Base-by-base conservation (phyloP, 1,140 invertebrate genomes). In the Trypoxylus dichotomus region DNA sequence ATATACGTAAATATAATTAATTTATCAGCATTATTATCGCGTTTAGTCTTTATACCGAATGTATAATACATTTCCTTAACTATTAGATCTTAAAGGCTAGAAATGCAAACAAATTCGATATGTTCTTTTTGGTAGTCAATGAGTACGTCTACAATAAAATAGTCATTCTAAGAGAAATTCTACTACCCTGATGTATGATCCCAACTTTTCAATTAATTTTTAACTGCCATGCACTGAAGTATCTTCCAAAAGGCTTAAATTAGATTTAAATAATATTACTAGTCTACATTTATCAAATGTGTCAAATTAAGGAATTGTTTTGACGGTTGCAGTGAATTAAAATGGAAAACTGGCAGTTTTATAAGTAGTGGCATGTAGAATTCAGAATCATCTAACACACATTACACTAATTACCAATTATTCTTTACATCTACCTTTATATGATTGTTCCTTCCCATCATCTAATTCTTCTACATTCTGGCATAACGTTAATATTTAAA, bases 101-200 rank as follows among this genome's bases (percentile, higher is more conserved):
- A 68, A 68, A 68, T 11, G 13, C 21, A 19, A 58, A 68, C 3
- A 68, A 68, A 10, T 68, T 68, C 60, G 60, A 68, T 68, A 68
- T 68, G 60, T 68, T 68, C 15, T 29, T 68, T 68, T 68, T 27
- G 25, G 24, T 68, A 24, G 60, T 24, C 60, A 68, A 13, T 8
- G 27, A 68, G 24, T 68, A 68, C n/a, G 19, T 2, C 15, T 54
- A 68, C 60, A 24, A 68, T 29, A 68, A 68, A 25, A 13, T 15
- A 68, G 24, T 68, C 1, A 27, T 68, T 15, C 21, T 68, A 68
- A 21, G 21, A 68, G 60, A 68, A 68, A 27, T 21, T 68, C 60
- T 68, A 68, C 5, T 68, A 68, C 60, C 60, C 60, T 68, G 60
- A 68, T 68, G 11, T 68, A 68, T 68, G 60, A 68, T 68, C 60